A percentile compares a stretch with the other conserved stretches of the same genome.
phyloP scores from a whole-genome alignment of 2,113 vertebrate species.

The Cisticola juncidis region DNA sequence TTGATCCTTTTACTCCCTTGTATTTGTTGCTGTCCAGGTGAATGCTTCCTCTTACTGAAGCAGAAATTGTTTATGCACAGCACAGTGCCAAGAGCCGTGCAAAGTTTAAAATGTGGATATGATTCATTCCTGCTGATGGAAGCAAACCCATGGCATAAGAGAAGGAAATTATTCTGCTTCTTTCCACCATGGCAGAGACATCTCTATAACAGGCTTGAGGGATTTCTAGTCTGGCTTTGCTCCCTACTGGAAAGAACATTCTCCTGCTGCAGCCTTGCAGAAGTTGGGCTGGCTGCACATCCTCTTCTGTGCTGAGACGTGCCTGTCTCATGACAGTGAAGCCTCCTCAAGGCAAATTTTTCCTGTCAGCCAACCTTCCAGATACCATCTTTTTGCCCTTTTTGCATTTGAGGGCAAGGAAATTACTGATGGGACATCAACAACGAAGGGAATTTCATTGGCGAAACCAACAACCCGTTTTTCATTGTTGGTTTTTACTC shows the following conservation, averaged over 20 bases:
- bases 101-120: background rate
- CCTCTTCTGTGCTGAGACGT: background rate
- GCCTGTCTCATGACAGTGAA: background rate
- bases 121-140: background rate
- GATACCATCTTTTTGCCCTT: background rate
- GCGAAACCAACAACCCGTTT: background rate
- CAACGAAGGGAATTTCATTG: background rate
- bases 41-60: background rate
- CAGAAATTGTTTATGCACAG: background rate
- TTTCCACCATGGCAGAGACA: rapidly evolving
- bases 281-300: background rate
- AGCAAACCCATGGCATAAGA: background rate
- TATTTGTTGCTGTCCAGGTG: background rate
- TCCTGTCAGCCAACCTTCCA: background rate
- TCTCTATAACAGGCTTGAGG: background rate
- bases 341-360: background rate
- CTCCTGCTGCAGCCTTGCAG: background rate
- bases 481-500: background rate
- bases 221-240: background rate
- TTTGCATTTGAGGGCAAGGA: background rate
- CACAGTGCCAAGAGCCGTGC: background rate
- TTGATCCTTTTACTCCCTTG: background rate
- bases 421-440: background rate
- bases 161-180: background rate
- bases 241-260: background rate